Conservation (phyloP, 2,888 invertebrate genomes). For the Galerucella calmariensis region DNA sequence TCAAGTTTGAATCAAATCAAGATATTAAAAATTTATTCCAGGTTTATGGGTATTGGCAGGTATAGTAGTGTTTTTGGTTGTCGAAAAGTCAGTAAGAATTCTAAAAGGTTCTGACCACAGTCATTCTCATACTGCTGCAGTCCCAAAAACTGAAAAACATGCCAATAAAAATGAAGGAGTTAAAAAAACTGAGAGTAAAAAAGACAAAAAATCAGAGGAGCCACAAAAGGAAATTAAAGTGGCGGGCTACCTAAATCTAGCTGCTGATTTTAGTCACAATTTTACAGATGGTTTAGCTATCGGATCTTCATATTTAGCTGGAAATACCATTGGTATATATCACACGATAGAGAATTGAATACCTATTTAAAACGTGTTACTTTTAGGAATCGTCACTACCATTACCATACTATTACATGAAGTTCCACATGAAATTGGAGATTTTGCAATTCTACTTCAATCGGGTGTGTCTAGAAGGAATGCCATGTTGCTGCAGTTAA, state of each 20-base stretch:
- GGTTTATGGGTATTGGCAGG: conserved; percentile 96
- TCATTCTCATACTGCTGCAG: conserved; percentile 63
- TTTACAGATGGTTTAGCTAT: conserved; percentile 99
- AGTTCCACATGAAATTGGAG: conserved; percentile 99
- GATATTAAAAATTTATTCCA: neutral
- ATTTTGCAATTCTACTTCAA: conserved; percentile 98
- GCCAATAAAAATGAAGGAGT: neutral
- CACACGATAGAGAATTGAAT: neutral
- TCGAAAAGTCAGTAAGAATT: conserved; percentile 92
- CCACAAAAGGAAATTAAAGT: conserved; percentile 76
- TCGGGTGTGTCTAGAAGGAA: conserved; percentile 94
- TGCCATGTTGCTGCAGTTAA: conserved; percentile 93
- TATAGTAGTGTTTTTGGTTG: conserved; percentile 89
- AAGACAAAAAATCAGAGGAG: conserved; percentile 60
- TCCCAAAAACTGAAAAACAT: neutral
- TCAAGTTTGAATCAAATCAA: too few species aligned
- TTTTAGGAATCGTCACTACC: conserved; percentile 80
- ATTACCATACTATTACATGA: conserved; percentile 97
- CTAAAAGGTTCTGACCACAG: conserved; percentile 78
- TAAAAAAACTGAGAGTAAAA: conserved; percentile 21
- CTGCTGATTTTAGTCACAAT: conserved; percentile 98
- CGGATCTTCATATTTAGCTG: conserved; percentile 96
- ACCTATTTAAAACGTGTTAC: neutral
- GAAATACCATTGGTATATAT: conserved; percentile 78
- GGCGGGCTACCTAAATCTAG: conserved; percentile 94